phyloP scores from a whole-genome alignment of 2,888 invertebrate genomes.

The Oscheius sp. region DNA sequence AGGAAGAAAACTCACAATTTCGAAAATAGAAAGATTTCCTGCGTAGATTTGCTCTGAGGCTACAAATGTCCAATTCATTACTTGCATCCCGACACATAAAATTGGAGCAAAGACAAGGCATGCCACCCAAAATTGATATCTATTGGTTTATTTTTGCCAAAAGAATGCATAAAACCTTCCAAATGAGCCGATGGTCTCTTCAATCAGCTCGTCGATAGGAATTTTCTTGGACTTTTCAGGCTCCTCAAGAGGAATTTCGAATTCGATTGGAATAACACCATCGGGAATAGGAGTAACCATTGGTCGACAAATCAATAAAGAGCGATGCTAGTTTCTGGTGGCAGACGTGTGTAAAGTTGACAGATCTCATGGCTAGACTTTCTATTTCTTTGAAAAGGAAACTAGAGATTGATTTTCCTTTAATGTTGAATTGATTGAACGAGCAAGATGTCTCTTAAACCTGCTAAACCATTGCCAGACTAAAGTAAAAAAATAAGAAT shows the following conservation, averaged over 20 bases:
- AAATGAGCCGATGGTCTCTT: neutral
- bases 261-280: too few relatives aligned
- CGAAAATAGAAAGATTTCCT: neutral
- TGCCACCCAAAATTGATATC: neutral
- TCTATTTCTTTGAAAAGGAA: too few relatives aligned
- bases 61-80: neutral
- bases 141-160: neutral
- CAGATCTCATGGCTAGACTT: too few relatives aligned
- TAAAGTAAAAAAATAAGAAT: too few relatives aligned
- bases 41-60: neutral
- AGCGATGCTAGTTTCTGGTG: too few relatives aligned
- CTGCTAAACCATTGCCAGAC: too few relatives aligned
- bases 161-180: neutral
- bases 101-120: neutral
- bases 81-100: neutral
- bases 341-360: too few relatives aligned
- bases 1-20: neutral
- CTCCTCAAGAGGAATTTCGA: too few relatives aligned
- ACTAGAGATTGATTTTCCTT: too few relatives aligned
- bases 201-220: neutral
- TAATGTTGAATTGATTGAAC: too few relatives aligned
- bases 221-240: neutral
- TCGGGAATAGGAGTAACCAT: neutral
- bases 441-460: too few relatives aligned
- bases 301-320: too few relatives aligned